Conservation (phyloP, 2,113 vertebrate species). For the Campylomormyrus numenius region DNA sequence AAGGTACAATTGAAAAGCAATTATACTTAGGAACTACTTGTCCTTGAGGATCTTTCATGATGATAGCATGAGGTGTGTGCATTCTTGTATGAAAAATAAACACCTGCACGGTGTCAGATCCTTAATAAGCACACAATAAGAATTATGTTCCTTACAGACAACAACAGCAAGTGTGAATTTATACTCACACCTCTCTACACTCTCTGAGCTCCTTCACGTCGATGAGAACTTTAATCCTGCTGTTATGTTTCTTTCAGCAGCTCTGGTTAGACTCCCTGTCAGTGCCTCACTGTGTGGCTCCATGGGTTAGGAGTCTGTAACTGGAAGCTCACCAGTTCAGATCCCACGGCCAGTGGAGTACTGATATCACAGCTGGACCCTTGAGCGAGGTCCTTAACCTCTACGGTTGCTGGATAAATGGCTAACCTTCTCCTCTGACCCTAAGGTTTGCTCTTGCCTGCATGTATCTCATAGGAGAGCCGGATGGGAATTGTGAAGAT, state of each 20-base stretch:
- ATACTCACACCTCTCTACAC: background rate
- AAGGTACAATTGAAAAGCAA: constrained; percentile 2
- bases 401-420: background rate
- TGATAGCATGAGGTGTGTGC: background rate
- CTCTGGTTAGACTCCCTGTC: background rate
- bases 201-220: background rate
- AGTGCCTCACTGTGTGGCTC: background rate
- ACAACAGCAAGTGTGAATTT: background rate
- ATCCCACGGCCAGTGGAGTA: background rate
- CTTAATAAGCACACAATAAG: background rate
- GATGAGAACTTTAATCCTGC: background rate
- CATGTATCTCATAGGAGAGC: background rate
- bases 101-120: background rate
- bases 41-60: background rate
- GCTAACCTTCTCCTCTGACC: background rate
- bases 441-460: background rate
- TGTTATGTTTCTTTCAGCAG: background rate
- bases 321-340: background rate
- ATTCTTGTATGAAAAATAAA: background rate
- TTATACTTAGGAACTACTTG: background rate
- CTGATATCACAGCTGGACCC: background rate
- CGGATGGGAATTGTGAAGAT: background rate
- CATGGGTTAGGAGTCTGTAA: background rate
- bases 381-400: background rate
- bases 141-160: background rate